These are phyloP conservation scores for Zophobas atratus DNA, from an alignment of 1,140 invertebrate species.

Conservation along the genomic window DNA sequence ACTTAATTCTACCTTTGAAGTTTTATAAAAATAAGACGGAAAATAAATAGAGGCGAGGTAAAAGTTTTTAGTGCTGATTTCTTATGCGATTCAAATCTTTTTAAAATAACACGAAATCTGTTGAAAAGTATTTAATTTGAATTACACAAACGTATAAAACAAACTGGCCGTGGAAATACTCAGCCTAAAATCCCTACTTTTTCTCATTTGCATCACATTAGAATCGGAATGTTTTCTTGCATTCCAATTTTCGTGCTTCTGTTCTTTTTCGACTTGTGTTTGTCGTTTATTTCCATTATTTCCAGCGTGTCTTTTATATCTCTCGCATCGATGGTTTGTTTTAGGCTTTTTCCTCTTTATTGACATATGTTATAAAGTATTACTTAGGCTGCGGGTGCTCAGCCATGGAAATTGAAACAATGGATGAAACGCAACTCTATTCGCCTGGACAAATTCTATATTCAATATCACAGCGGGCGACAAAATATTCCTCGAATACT, in stretches of 20 bases:
- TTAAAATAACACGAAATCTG: constrained; percentile 47
- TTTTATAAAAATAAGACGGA: constrained; percentile 31
- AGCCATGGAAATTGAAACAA: constrained; percentile 50
- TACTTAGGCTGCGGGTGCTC: constrained; percentile 47
- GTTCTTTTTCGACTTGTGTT: constrained; percentile 46
- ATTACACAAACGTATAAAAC: constrained; percentile 48
- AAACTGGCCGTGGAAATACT: constrained; percentile 45
- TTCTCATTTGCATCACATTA: constrained; percentile 53
- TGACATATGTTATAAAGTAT: constrained; percentile 52
- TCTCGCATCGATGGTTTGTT: constrained; percentile 44
- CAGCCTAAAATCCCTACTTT: constrained; percentile 45
- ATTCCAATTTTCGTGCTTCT: constrained; percentile 48
- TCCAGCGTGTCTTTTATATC: constrained; percentile 50
- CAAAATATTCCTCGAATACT: constrained; percentile 33
- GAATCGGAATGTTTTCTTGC: constrained; percentile 52
- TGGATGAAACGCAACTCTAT: constrained; percentile 31
- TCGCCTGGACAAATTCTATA: constrained; percentile 41
- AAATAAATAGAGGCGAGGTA: constrained; percentile 42
- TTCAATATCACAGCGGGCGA: constrained; percentile 39
- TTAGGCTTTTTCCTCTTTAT: constrained; percentile 47
- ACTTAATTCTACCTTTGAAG: constrained; percentile 43
- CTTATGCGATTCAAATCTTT: constrained; percentile 47
- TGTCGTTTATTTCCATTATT: constrained; percentile 53
- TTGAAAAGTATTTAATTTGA: constrained; percentile 49
- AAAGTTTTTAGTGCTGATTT: constrained; percentile 41